Base-by-base conservation (phyloP, 2,888 invertebrate genomes). In the Mimachlamys varia region DNA sequence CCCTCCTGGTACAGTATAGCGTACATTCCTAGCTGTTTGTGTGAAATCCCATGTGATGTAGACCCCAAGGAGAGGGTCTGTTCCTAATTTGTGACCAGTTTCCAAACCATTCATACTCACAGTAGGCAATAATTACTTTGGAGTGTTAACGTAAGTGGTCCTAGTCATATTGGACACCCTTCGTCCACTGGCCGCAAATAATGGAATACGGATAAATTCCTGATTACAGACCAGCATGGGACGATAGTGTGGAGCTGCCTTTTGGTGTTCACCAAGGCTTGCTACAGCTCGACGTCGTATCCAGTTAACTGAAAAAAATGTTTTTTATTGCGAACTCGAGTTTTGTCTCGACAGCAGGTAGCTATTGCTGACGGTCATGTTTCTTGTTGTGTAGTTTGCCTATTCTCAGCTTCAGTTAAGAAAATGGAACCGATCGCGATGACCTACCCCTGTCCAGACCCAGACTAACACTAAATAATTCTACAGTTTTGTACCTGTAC, bases 61-160 rank as follows among this genome's bases (percentile, higher is more conserved):
- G 76, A 76, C 76, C 76, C 33, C 10, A 2, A 33, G 76, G 33
- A 76, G 76, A 33, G 12, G 76, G 76, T 33, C 76, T 76, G 76
- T 76, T 76, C 76, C 17, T 33, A 76, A 76, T 76, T 76, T 76
- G 76, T 76, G 76, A 76, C 33, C 76, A 27, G 76, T 33, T 76
- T 27, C 27, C 76, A 27, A 76, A 7, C 76, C 76, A 76, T 76
- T 76, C 76, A 27, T 76, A 3, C 76, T 76, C 76, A 76, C 76
- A 76, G 27, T 76, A 27, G 33, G 76, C 27, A 76, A 76, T 33
- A 10, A 76, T 76, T 76, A 76, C 76, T 33, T 13, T 7, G 27
- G 27, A 76, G 76, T 76, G 76, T 76, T 76, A 19, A 76, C 76
- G 27, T 76, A 62, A 76, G 76, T 76, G 22, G 27, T 12, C 76